Percentiles rank a stretch among this genome's conserved stretches.
These are phyloP conservation scores for Temnopleurus reevesii DNA, from an alignment of 53 echinoderm and acorn worm species.

Conservation along the genomic window DNA sequence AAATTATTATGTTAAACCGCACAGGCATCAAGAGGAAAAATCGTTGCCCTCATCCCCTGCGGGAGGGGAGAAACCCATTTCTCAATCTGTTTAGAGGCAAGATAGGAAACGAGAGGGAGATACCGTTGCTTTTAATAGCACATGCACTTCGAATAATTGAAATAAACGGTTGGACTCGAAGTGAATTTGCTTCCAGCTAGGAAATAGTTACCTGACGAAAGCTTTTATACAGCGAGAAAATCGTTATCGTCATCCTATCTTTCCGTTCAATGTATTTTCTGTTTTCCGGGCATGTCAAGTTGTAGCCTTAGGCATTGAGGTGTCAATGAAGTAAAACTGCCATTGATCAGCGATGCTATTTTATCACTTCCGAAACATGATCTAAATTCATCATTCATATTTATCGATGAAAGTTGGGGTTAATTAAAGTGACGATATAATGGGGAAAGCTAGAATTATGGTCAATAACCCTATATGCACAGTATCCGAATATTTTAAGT, in stretches of 20 bases:
- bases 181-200: background rate
- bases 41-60: background rate
- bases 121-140: slow-evolving; percentile 23
- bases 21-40: too few relatives aligned
- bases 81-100: background rate
- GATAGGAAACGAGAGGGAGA: background rate
- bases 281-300: background rate
- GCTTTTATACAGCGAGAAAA: slow-evolving; percentile 12
- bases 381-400: background rate
- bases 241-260: background rate
- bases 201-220: background rate
- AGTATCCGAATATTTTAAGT: too few relatives aligned
- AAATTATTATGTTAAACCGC: too few relatives aligned
- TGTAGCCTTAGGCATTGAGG: too few relatives aligned
- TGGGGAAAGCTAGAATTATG: too few relatives aligned
- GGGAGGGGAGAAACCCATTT: background rate
- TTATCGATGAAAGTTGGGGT: too few relatives aligned
- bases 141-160: slow-evolving; percentile 20
- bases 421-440: too few relatives aligned
- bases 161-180: slow-evolving; percentile 13
- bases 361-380: background rate
- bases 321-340: background rate
- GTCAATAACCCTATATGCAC: too few relatives aligned
- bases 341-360: background rate
- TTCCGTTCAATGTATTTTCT: background rate